These are phyloP conservation scores for Actias luna DNA, from an alignment of 2,888 invertebrate genomes.

Conservation along the genomic window DNA sequence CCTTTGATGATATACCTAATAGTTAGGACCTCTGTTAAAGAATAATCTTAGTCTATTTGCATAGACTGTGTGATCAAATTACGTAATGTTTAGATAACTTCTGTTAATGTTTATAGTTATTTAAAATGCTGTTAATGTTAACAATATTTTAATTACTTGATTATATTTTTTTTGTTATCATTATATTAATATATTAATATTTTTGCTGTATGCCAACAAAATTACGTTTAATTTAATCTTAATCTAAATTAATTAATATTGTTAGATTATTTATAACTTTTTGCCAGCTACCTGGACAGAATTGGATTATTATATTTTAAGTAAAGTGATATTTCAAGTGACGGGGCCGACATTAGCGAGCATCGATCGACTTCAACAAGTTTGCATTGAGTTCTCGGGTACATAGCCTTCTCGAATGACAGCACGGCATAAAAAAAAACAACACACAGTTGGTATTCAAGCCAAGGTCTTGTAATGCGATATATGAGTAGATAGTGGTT, in stretches of 20 bases:
- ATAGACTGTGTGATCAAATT: background rate
- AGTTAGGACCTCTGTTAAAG: no score
- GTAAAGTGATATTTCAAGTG: conserved; percentile 8
- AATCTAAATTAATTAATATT: background rate
- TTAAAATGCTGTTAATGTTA: background rate
- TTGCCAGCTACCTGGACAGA: background rate
- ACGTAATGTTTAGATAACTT: background rate
- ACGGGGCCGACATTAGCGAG: conserved; percentile 41
- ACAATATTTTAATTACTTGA: background rate
- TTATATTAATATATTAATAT: no score
- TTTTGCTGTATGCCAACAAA: no score
- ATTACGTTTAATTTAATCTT: background rate
- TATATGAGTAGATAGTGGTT: conserved; percentile 69
- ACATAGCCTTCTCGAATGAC: conserved; percentile 79
- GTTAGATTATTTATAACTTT: background rate
- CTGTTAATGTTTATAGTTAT: background rate
- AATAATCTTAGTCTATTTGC: no score
- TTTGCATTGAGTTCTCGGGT: conserved; percentile 72
- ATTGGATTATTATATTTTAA: background rate
- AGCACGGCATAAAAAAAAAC: conserved; percentile 74
- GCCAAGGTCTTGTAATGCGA: conserved; percentile 79
- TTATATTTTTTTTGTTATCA: background rate
- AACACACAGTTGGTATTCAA: conserved; percentile 76
- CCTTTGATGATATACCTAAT: no score
- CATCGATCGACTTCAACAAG: conserved; percentile 48